phyloP scores from a whole-genome alignment of 2,797 vertebrate genomes.

The Denticeps clupeoides region DNA sequence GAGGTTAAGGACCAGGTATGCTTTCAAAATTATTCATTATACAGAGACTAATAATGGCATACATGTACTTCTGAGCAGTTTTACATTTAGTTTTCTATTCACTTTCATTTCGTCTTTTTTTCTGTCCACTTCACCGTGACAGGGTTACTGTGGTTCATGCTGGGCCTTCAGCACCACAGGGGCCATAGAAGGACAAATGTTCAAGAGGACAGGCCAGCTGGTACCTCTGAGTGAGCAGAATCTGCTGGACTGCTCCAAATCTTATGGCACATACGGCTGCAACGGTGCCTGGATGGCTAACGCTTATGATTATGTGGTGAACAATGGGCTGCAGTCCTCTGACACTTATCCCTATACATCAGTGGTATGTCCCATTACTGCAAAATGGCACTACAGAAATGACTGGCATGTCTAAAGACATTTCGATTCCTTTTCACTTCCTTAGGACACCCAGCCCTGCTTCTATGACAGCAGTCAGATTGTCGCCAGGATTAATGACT shows the following conservation, averaged over 20 bases:
- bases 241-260: conserved; percentile 62
- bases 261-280: conserved; percentile 62
- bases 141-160: conserved; percentile 69
- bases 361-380: conserved; percentile 65
- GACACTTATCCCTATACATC: conserved; percentile 77
- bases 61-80: too few relatives aligned
- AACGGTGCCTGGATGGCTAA: conserved; percentile 66
- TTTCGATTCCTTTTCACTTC: conserved; percentile 5
- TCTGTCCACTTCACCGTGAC: conserved; percentile 5
- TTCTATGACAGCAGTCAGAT: conserved; percentile 50
- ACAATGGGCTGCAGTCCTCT: conserved; percentile 71
- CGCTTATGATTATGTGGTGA: conserved; percentile 63
- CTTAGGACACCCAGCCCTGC: conserved; percentile 60
- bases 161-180: conserved; percentile 72
- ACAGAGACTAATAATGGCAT: too few relatives aligned
- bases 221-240: conserved; percentile 66
- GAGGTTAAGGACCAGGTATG: conserved; percentile 66
- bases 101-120: too few relatives aligned
- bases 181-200: conserved; percentile 62
- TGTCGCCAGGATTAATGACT: conserved; percentile 57
- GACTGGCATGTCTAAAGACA: too few relatives aligned
- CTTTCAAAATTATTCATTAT: too few relatives aligned
- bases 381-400: too few relatives aligned
- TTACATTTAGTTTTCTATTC: too few relatives aligned
- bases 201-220: conserved; percentile 56